Evolutionary conservation across 2,888 invertebrate genomes (phyloP), one percentile per base, ranked within the genome.

Genomic region (Galeruca laticollis): DNA sequence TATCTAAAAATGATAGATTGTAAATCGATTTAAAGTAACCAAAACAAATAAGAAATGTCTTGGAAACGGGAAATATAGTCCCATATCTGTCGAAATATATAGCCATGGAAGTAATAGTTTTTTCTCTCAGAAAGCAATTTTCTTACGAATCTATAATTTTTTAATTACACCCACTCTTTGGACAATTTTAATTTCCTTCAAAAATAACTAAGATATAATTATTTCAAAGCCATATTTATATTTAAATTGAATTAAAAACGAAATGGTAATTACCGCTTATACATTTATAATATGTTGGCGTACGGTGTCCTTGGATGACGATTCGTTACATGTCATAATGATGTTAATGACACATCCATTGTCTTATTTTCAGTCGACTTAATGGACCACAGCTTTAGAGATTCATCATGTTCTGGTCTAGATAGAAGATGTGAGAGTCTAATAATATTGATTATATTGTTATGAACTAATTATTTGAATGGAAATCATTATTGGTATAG

Each of bases 391-490:
- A 33, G 33, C 33, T 33, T 33, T 33, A 40, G 11, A 40, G 13
- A 40, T 40, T 40, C n/a, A 40, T 40, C n/a, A 5, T 40, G 40
- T 40, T 11, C 40, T 40, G 40, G 40, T 40, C n/a, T 40, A 40
- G 13, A n/a, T n/a, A 40, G n/a, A 40, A 40, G n/a, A 35, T 35
- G 35, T 8, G 11, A 5, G 40, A 13, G 5, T 4, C 4, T 40
- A 40, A 40, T 40, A 40, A 40, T n/a, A n/a, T 13, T n/a, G 5
- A 40, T 40, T 40, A 3, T 33, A 40, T 40, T n/a, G 40, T 40
- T n/a, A 40, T 40, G 40, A 40, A 40, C 40, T 40, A 40, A n/a
- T 40, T 40, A 40, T 40, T 40, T 40, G 40, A 11, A 40, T 13
- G 40, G 13, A 40, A 40, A 40, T 40, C n/a, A 40, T 13, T 13